phyloP scores from a whole-genome alignment of 2,888 invertebrate genomes.

The Zaprionus lineosus region DNA sequence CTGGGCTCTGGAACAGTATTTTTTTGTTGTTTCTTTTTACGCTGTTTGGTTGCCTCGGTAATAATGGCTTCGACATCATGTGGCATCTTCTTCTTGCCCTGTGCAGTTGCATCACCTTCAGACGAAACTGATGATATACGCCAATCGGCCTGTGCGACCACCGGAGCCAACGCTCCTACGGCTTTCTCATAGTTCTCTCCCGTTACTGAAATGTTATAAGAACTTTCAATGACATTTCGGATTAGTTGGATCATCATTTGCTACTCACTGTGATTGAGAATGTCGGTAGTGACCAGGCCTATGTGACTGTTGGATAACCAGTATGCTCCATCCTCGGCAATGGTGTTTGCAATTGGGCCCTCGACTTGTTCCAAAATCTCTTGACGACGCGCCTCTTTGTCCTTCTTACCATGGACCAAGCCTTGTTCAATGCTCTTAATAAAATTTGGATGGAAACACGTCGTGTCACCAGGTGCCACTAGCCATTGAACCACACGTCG shows the following conservation, averaged over 20 bases:
- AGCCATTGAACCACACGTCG: constrained; percentile 94
- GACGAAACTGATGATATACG: constrained; percentile 79
- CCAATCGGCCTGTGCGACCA: constrained; percentile 84
- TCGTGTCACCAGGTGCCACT: constrained; percentile 90
- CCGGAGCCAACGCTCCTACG: constrained; percentile 83
- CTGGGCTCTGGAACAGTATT: constrained; percentile 2
- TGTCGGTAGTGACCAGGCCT: constrained; percentile 87
- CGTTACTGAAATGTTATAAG: constrained; percentile 60
- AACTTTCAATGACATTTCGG: not conserved
- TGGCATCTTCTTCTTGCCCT: constrained; percentile 28
- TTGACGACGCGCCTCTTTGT: constrained; percentile 86
- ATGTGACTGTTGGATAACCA: constrained; percentile 88
- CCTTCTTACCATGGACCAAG: constrained; percentile 89
- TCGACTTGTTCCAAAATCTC: constrained; percentile 89
- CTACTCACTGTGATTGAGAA: constrained; percentile 86
- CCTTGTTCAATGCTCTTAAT: constrained; percentile 89
- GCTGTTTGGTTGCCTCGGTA: constrained; percentile 65
- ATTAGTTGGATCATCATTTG: constrained; percentile 28
- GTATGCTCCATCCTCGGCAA: constrained; percentile 85
- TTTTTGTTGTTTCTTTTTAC: constrained; percentile 51
- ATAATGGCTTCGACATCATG: constrained; percentile 73
- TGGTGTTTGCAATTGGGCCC: constrained; percentile 84
- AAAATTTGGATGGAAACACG: constrained; percentile 92
- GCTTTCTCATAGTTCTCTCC: constrained; percentile 82
- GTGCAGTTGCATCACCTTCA: constrained; percentile 33